phyloP scores from a whole-genome alignment of 2,888 invertebrate species.

The Ornithoptera alexandrae region DNA sequence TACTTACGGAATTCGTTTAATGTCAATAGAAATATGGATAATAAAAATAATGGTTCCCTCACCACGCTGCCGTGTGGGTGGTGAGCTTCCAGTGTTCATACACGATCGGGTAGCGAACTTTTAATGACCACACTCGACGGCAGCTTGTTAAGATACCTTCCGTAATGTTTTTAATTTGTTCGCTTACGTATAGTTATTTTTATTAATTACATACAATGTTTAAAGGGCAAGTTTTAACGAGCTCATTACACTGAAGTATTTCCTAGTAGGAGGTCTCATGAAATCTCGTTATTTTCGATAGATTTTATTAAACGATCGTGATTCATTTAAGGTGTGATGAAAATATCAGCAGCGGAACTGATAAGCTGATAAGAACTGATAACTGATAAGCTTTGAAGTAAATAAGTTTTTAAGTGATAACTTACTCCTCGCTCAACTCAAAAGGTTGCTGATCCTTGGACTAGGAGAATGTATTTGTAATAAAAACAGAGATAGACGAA shows the following conservation, averaged over 20 bases:
- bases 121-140: conserved; percentile 15
- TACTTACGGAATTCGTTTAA: background rate
- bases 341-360: too few species aligned
- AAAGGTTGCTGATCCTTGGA: too few species aligned
- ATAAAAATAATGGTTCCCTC: conserved; percentile 8
- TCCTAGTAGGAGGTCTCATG: background rate
- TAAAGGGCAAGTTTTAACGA: conserved; percentile 20
- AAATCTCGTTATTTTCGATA: background rate
- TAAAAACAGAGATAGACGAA: too few species aligned
- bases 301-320: background rate
- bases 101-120: background rate
- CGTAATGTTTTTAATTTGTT: conserved; percentile 35
- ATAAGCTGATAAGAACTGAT: too few species aligned
- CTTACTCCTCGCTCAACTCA: too few species aligned
- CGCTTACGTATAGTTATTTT: conserved; percentile 34
- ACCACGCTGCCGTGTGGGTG: background rate
- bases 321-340: background rate
- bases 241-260: conserved; percentile 16
- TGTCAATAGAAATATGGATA: background rate
- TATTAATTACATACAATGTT: conserved; percentile 34
- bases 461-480: too few species aligned
- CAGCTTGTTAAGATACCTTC: conserved; percentile 33
- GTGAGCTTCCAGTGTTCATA: background rate
- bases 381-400: too few species aligned
- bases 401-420: too few species aligned